Percentiles rank a stretch among this genome's conserved stretches.
These are phyloP conservation scores for Tubulanus polymorphus DNA, from an alignment of 2,888 invertebrate species.

Conservation along the genomic window DNA sequence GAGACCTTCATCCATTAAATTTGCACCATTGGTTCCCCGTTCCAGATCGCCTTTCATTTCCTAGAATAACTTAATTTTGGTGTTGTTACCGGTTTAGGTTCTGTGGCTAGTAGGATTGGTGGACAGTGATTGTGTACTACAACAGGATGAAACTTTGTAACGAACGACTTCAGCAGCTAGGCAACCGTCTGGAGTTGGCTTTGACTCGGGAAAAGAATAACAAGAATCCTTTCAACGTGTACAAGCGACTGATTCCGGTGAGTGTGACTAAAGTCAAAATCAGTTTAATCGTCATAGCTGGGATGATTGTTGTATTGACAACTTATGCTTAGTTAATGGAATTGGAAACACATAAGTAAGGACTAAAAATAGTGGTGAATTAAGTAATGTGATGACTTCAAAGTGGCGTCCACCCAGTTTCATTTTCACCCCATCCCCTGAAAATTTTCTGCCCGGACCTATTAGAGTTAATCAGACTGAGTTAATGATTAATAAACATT, in stretches of 20 bases:
- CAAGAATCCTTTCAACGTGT: constrained; percentile 37
- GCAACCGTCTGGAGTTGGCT: constrained; percentile 40
- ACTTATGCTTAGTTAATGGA: background rate
- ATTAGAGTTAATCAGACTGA: too few species aligned
- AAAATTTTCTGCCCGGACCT: too few species aligned
- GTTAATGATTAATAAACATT: too few species aligned
- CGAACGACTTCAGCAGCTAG: constrained; percentile 38
- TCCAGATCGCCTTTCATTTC: too few species aligned
- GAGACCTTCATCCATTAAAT: too few species aligned
- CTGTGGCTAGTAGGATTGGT: too few species aligned
- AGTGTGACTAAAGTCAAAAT: background rate
- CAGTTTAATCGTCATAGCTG: background rate
- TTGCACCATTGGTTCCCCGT: too few species aligned
- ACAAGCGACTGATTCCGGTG: constrained; percentile 12
- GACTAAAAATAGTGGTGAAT: background rate
- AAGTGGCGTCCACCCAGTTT: too few species aligned
- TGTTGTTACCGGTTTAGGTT: too few species aligned
- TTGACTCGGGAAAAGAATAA: constrained; percentile 34
- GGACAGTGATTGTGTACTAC: constrained; percentile 4
- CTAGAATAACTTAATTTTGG: too few species aligned
- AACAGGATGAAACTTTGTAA: constrained; percentile 40
- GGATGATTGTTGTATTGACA: too few species aligned
- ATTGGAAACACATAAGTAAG: background rate
- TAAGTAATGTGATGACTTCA: background rate
- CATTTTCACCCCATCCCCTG: too few species aligned